These are phyloP conservation scores for Megalonaias nervosa DNA, from an alignment of 1,140 invertebrate genomes.

Conservation along the genomic window DNA sequence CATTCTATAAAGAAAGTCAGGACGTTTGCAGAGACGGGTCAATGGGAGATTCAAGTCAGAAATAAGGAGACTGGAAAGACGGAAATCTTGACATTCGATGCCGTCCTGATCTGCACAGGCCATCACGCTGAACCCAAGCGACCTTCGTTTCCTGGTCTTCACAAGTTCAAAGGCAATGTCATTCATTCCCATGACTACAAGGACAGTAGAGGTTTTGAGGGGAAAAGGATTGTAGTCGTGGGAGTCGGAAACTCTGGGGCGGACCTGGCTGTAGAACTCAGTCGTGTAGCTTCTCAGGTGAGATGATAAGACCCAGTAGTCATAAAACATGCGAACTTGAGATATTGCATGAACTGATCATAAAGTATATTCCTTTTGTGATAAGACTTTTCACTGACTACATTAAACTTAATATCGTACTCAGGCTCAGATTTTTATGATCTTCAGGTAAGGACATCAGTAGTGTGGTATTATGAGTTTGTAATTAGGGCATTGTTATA, in stretches of 20 bases:
- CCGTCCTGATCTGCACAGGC: conserved; percentile 59
- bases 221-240: conserved; percentile 72
- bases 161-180: conserved; percentile 71
- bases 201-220: conserved; percentile 64
- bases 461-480: no score
- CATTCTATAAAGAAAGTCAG: no score
- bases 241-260: conserved; percentile 74
- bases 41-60: conserved; percentile 29
- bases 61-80: conserved; percentile 14
- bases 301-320: no score
- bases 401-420: no score
- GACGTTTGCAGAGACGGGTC: not conserved
- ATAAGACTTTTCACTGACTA: no score
- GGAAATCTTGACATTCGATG: conserved; percentile 58
- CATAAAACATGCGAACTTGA: no score
- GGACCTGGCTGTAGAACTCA: conserved; percentile 73
- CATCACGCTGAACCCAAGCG: conserved; percentile 66
- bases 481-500: no score
- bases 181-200: conserved; percentile 73
- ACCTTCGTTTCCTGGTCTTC: conserved; percentile 63
- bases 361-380: no score
- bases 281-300: conserved; percentile 48
- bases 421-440: no score
- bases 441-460: no score
- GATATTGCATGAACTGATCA: no score